Evolutionary conservation across 1,140 invertebrate genomes (phyloP), one percentile per base, ranked within the genome.

Genomic region (Anadara kagoshimensis): DNA sequence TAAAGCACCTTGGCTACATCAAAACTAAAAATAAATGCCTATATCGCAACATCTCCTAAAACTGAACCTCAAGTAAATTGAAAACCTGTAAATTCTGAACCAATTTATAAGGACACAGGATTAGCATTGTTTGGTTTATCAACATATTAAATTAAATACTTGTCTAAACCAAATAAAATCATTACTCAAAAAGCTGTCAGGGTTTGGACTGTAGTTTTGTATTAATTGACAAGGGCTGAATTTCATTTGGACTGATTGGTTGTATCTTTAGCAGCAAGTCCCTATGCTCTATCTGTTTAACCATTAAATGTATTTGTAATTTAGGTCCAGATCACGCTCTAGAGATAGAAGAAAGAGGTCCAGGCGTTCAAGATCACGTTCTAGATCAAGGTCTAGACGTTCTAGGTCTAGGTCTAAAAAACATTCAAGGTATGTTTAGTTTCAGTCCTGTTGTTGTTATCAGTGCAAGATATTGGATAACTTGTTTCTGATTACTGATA

Each of bases 321-420:
- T 11, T 22, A 71, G 69, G 47, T 64, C 62, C 2, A 53, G 63
- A 54, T 72, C 70, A 51, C 29, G 69, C 43, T 70, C 69, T 20
- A 65, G 70, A 67, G 56, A 20, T 43, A 54, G 64, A 18, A 72
- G 66, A 26, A 58, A 64, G 53, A 65, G 41, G 11, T 43, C 62
- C 4, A 72, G 58, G 53, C 53, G 53, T 26, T 61, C 70, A 11
- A 54, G 64, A 56, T 67, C 64, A 5, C 20, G 64, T 12, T 72
- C 70, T 44, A 72, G 70, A 51, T 72, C 70, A 18, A 72, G 62
- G 36, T 72, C 59, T 45, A 68, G 65, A 47, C 43, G 65, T n/a
- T 68, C 65, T 24, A 45, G 65, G 41, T 68, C 65, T n/a, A 68
- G 65, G 51, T 68, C 29, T 44, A 41, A 57, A 41, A 62, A 56